Evolutionary conservation across 2,797 vertebrate species (phyloP).

Genomic region (Macrochelys suwanniensis): DNA sequence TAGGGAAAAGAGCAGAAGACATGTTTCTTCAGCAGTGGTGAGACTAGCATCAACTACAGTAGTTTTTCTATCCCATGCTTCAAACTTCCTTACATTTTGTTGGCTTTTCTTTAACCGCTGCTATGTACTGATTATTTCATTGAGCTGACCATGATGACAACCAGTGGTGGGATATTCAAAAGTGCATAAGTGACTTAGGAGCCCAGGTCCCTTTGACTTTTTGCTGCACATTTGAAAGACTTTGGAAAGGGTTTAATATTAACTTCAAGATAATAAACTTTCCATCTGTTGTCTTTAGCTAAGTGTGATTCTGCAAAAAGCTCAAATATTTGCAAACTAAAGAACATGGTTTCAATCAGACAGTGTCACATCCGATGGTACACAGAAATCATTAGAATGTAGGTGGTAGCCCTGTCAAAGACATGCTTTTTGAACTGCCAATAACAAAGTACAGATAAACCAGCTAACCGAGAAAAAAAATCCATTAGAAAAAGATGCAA

Average conservation of each 20-base stretch:
- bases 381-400: background rate
- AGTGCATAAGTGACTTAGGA: background rate
- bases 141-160: background rate
- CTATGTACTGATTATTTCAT: background rate
- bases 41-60: background rate
- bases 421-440: background rate
- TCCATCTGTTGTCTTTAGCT: background rate
- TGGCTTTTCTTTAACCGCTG: background rate
- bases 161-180: background rate
- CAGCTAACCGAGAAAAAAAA: background rate
- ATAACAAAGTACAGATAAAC: accelerated
- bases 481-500: background rate
- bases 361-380: background rate
- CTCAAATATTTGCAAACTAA: background rate
- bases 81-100: background rate
- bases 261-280: background rate
- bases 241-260: background rate
- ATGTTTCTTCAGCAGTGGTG: background rate
- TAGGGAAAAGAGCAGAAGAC: background rate
- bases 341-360: background rate
- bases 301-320: background rate
- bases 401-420: background rate
- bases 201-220: background rate
- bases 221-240: background rate
- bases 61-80: background rate